phyloP scores from a whole-genome alignment of 64 coral and sea anemone genomes.

The Stichodactyla helianthus region DNA sequence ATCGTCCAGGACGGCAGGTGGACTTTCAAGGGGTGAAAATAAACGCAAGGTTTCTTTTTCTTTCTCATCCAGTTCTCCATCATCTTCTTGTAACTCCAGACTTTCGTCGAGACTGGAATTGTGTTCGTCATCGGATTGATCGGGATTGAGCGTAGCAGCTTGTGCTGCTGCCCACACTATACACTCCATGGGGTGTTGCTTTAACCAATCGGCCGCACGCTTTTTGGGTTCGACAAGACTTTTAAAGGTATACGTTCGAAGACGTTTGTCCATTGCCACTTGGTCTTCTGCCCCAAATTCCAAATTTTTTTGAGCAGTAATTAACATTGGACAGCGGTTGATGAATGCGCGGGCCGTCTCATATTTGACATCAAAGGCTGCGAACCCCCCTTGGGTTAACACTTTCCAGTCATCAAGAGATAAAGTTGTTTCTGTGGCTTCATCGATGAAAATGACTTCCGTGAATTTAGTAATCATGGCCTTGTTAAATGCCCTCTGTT shows the following conservation, averaged over 20 bases:
- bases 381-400: slow-evolving; percentile 18
- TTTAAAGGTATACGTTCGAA: slow-evolving; percentile 14
- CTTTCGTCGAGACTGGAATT: too few relatives aligned
- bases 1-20: too few relatives aligned
- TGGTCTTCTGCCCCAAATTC: slow-evolving; percentile 17
- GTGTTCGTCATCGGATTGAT: too few relatives aligned
- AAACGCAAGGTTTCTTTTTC: too few relatives aligned
- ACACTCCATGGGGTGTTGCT: slow-evolving; percentile 30
- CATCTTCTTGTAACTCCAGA: too few relatives aligned
- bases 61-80: too few relatives aligned
- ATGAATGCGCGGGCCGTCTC: slow-evolving; percentile 9
- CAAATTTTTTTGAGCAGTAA: slow-evolving; percentile 10
- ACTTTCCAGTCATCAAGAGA: slow-evolving; percentile 34
- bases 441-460: slow-evolving; percentile 35
- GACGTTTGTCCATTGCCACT: neutral
- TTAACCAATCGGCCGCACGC: neutral
- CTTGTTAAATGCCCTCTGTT: slow-evolving; percentile 41
- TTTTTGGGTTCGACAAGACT: neutral
- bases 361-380: slow-evolving; percentile 17
- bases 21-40: too few relatives aligned
- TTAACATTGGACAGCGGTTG: slow-evolving; percentile 28
- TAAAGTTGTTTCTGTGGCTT: neutral
- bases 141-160: too few relatives aligned
- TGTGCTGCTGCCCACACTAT: too few relatives aligned
- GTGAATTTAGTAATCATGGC: slow-evolving; percentile 21